Base-by-base conservation (phyloP, 2,113 vertebrate genomes). In the Nesogale talazaci region DNA sequence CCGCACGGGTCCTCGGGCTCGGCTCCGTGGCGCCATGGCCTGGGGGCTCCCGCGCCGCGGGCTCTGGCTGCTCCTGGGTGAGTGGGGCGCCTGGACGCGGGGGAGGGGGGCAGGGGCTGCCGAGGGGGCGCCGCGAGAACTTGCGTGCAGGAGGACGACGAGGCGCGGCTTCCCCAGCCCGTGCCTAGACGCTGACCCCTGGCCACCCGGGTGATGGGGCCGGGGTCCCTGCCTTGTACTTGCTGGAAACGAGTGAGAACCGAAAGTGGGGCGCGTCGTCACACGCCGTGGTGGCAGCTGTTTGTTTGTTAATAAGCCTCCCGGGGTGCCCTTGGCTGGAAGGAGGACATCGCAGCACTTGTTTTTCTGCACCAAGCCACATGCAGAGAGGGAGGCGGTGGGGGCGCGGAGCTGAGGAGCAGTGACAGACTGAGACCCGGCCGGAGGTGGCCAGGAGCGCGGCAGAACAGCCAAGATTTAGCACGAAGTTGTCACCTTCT, bases 31-130 rank as follows among this genome's bases (percentile, higher is more conserved):
- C 15, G 46, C 82, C 92, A 94, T 96, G 96, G 92, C 92, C 59
- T 72, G 0, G 10, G 88, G 20, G 46, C 81, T 95, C 93, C 69
- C 56, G 61, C 74, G 34, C 42, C 63, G 63, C 42, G 40, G 90
- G 86, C 89, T 97, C 86, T 96, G 91, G 86, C 95, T 96, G 67
- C 86, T 96, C 16, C 75, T 97, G 57, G 95, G 96, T 97, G 93
- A 97, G 96, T 97, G 84, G 52, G 57, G 14, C 5, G 36, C 75
- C 31, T 74, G 11, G 3, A 34, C 67, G 74, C 15, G 38, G 31
- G 3, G 31, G 34, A 17, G 38, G 23, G 57, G 63, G 63, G 69
- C 69, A 16, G 6, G 65, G 65, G 65, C 65, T 12, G 65, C 65
- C 16, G 29, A 29, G n/a, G 69, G 67, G 67, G 61, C 52, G 1